Evolutionary conservation across 1,140 invertebrate genomes (phyloP), one percentile per base, ranked within the genome.

Genomic region (Sarcophaga bullata): DNA sequence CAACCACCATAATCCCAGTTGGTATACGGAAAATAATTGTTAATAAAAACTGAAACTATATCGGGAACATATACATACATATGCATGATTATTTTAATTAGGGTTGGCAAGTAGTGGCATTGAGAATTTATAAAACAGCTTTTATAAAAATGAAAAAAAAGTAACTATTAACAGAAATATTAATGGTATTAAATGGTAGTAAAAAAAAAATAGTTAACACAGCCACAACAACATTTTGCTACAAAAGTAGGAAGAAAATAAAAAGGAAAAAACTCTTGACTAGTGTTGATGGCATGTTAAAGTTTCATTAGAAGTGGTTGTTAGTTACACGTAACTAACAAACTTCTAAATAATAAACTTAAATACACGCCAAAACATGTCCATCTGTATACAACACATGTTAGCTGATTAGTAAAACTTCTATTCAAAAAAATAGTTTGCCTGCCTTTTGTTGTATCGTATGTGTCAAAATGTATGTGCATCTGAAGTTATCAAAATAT

Each of bases 271-370:
- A 37, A 37, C 25, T 68, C 19, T 25, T 25, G 62, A 68, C 62
- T 68, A 19, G 6, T 25, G 62, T 68, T 68, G 62, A 68, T 68
- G 17, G 62, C 62, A 68, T 68, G 62, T 25, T 68, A 19, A 68
- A 68, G 62, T 68, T 25, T 68, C 62, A 68, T 68, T 68, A 68
- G n/a, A 25, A 68, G 62, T 68, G 17, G 62, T 68, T 15, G 62
- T 19, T 68, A 19, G 62, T 68, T 68, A 25, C 17, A 68, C 62
- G 62, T n/a, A 58, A 58, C 15, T 68, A 25, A 37, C 25, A 37
- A 68, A 68, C n/a, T 68, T 8, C 6, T 9, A 68, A 68, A 0
- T 19, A 8, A 68, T 9, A 8, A 25, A 68, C 6, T 1, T 37
- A 37, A 37, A 37, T 58, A n/a, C 54, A 13, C 15, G 3, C 5